Evolutionary conservation across 1,140 invertebrate species (phyloP).

Genomic region (Zophobas atratus): DNA sequence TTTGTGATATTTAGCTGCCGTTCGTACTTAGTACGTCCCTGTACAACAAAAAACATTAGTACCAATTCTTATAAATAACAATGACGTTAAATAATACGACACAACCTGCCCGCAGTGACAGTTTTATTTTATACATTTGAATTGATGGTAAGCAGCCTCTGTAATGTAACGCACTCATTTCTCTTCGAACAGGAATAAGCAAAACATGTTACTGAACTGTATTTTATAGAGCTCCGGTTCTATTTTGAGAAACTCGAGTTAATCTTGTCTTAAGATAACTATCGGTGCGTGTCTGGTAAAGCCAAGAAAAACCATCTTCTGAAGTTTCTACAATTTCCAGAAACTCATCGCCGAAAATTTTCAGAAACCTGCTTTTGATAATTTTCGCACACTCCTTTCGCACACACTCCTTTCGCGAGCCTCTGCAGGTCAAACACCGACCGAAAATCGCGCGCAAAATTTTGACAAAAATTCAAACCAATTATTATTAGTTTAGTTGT

Average conservation of each 20-base stretch:
- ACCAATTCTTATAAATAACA: constrained; percentile 44
- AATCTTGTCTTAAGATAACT: constrained; percentile 26
- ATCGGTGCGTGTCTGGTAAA: background rate
- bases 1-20: too few relatives aligned
- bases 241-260: constrained; percentile 19
- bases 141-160: constrained; percentile 47
- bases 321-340: too few relatives aligned
- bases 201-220: constrained; percentile 42
- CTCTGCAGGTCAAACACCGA: too few relatives aligned
- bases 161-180: constrained; percentile 43
- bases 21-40: background rate
- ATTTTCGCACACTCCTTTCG: too few relatives aligned
- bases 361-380: too few relatives aligned
- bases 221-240: constrained; percentile 14
- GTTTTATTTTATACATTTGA: constrained; percentile 44
- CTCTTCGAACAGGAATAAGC: constrained; percentile 32
- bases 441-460: too few relatives aligned
- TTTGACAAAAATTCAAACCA: background rate
- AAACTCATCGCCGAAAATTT: too few relatives aligned
- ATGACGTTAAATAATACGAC: constrained; percentile 50
- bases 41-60: constrained; percentile 3
- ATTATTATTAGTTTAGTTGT: background rate
- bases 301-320: too few relatives aligned
- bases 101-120: constrained; percentile 37
- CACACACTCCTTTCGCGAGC: too few relatives aligned